phyloP scores from a whole-genome alignment of 2,888 invertebrate species.

The Agrotis segetum region DNA sequence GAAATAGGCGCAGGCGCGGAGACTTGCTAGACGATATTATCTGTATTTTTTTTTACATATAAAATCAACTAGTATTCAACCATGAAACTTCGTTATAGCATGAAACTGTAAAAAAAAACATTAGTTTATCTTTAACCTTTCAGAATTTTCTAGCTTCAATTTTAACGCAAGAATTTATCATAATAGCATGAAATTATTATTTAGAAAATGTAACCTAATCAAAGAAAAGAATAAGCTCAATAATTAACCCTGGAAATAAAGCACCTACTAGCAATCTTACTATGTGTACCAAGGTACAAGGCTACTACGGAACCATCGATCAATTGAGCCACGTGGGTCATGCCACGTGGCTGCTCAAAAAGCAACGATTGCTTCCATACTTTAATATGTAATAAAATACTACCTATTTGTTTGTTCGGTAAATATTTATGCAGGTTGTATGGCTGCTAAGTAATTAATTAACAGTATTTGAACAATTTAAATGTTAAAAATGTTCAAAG shows the following conservation, averaged over 20 bases:
- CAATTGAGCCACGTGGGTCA: slow-evolving; percentile 57
- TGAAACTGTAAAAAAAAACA: no score
- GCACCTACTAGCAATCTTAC: not conserved
- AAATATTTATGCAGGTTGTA: not conserved
- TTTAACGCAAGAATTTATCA: not conserved
- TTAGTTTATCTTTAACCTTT: not conserved
- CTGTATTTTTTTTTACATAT: slow-evolving; percentile 42
- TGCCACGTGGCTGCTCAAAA: slow-evolving; percentile 53
- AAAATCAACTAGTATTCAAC: slow-evolving; percentile 49
- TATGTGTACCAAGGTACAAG: slow-evolving; percentile 42
- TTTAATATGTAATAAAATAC: not conserved
- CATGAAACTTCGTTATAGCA: slow-evolving; percentile 36
- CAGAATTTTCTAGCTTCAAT: not conserved
- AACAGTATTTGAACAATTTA: not conserved
- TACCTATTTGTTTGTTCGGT: not conserved
- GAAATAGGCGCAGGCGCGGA: slow-evolving; percentile 72
- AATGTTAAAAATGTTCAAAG: no score
- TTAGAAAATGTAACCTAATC: not conserved
- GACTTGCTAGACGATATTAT: slow-evolving; percentile 61
- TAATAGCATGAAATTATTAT: no score
- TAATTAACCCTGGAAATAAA: slow-evolving; percentile 14
- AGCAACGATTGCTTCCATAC: slow-evolving; percentile 5
- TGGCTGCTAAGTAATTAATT: no score
- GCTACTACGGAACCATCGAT: slow-evolving; percentile 57
- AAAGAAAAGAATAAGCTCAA: not conserved